Percentiles rank a stretch among this genome's conserved stretches.
Evolutionary conservation across 2,113 vertebrate species (phyloP).

Genomic region (Rattus rattus): DNA sequence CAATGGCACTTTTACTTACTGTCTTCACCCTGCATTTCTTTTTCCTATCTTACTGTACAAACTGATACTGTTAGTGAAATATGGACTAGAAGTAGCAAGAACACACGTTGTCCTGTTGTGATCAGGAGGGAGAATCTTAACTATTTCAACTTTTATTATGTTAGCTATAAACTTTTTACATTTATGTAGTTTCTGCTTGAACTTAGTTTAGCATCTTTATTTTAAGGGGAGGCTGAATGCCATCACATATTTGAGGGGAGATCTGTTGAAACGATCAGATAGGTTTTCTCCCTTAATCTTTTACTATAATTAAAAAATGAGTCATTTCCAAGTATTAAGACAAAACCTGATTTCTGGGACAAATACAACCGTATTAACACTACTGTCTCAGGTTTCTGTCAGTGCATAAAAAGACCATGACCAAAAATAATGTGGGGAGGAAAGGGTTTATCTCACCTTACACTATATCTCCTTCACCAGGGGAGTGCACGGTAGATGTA

Average conservation of each 20-base stretch:
- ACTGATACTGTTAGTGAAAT: neutral
- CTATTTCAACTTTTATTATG: constrained; percentile 10
- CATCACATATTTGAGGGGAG: neutral
- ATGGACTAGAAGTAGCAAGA: neutral
- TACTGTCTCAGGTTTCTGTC: neutral
- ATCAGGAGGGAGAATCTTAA: neutral
- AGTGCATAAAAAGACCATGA: neutral
- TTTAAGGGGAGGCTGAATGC: neutral
- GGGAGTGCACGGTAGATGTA: neutral
- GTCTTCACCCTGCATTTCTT: neutral
- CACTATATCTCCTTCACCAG: neutral
- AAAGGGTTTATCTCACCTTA: neutral
- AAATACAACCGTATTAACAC: neutral
- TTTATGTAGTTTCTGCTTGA: neutral
- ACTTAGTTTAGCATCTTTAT: neutral
- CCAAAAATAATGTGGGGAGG: neutral
- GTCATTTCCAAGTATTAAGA: neutral
- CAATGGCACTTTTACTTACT: neutral
- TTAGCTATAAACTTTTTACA: neutral
- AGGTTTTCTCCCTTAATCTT: neutral
- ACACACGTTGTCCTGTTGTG: neutral
- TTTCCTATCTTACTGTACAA: neutral
- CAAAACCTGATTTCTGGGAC: neutral
- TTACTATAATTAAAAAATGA: neutral
- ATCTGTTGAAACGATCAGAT: neutral